Evolutionary conservation across 2,113 vertebrate species (phyloP).

Genomic region (Entosphenus tridentatus): DNA sequence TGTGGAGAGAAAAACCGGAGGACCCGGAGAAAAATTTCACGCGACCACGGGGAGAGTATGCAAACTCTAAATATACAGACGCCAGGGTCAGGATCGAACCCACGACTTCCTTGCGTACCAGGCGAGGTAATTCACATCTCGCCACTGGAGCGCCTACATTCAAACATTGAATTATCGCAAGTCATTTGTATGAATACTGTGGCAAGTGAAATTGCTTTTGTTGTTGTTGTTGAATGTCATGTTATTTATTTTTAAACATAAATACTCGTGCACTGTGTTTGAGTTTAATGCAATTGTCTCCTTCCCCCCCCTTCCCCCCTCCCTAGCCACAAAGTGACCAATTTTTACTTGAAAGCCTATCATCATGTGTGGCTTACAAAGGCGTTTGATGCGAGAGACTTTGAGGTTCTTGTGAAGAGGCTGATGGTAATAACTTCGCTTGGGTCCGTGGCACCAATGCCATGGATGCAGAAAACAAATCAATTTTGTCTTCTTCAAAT

Average conservation of each 20-base stretch:
- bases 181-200: neutral
- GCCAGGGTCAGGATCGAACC: no score
- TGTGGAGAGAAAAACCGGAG: no score
- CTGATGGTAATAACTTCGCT: constrained; percentile 5
- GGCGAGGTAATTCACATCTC: no score
- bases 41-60: no score
- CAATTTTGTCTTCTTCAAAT: no score
- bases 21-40: no score
- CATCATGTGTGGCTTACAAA: constrained; percentile 2
- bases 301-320: neutral
- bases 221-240: neutral
- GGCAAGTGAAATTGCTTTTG: neutral
- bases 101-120: no score
- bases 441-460: no score
- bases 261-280: neutral
- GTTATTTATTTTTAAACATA: neutral
- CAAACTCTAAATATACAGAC: no score
- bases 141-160: no score
- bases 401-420: constrained; percentile 8
- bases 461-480: no score
- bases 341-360: constrained; percentile 5
- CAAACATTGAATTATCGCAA: no score
- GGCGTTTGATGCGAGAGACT: constrained; percentile 8
- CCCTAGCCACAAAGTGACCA: constrained; percentile 4
- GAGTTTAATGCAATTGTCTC: neutral